phyloP scores from a whole-genome alignment of 2,888 invertebrate species.

The Agriopis marginaria region DNA sequence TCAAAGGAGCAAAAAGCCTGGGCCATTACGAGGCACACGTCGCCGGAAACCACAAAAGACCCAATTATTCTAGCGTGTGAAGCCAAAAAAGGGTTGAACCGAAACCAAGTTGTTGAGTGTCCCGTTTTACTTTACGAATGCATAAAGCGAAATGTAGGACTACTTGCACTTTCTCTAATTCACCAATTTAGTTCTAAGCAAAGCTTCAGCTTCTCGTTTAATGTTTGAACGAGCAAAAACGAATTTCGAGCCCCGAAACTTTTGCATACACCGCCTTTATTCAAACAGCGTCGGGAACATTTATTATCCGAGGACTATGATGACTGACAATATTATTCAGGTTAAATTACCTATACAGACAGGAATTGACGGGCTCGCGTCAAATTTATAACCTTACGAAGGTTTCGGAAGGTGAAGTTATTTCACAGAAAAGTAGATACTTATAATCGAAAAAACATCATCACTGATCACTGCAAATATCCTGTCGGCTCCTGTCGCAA shows the following conservation, averaged over 20 bases:
- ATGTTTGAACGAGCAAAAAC: conserved; percentile 16
- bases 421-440: conserved; percentile 23
- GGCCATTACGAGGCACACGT: conserved; percentile 74
- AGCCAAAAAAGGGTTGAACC: conserved; percentile 75
- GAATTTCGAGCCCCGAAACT: conserved; percentile 18
- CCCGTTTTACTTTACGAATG: conserved; percentile 63
- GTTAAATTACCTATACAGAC: conserved; percentile 54
- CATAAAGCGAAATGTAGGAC: conserved; percentile 48
- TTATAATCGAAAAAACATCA: conserved; percentile 13
- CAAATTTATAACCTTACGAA: conserved; percentile 57
- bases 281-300: conserved; percentile 38
- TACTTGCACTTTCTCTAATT: conserved; percentile 34
- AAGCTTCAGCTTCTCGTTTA: conserved; percentile 10
- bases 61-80: conserved; percentile 77
- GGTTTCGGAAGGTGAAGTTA: conserved; percentile 42
- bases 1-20: conserved; percentile 73
- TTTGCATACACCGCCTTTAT: conserved; percentile 21
- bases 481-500: neutral
- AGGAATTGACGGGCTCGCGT: conserved; percentile 57
- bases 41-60: conserved; percentile 77
- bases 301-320: conserved; percentile 50
- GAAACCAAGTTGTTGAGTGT: conserved; percentile 67
- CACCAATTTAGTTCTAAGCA: conserved; percentile 19
- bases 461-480: conserved; percentile 7
- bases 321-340: conserved; percentile 58